Conservation (phyloP, 2,797 vertebrate species). For the Arctocebus calabarensis region DNA sequence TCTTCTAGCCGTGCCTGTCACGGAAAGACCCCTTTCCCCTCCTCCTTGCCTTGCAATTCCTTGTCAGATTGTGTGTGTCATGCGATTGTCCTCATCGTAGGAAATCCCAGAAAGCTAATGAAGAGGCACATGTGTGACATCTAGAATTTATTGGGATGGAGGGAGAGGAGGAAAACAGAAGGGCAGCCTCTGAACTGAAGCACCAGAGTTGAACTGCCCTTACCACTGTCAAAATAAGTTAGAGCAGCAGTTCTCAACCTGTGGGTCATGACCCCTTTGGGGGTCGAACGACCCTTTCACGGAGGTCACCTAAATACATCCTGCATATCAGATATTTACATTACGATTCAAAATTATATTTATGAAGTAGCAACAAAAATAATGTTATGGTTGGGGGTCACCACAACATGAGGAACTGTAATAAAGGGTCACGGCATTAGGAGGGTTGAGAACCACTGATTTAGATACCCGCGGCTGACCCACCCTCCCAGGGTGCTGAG, state of each 20-base stretch:
- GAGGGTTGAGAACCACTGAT: no score
- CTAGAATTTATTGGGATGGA: background rate
- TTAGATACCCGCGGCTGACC: background rate
- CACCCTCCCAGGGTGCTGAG: rapidly evolving
- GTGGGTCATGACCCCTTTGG: no score
- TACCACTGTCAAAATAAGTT: rapidly evolving
- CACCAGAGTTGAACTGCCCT: background rate
- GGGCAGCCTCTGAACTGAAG: no score
- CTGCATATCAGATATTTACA: no score
- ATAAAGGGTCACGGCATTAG: no score
- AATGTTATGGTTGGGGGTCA: no score
- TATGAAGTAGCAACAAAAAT: no score
- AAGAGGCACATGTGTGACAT: background rate
- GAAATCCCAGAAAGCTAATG: background rate
- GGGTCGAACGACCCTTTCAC: no score
- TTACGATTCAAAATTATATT: no score
- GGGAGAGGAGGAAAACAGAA: background rate
- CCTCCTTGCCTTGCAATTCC: background rate
- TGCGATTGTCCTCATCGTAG: background rate
- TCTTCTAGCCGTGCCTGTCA: background rate
- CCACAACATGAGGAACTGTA: no score
- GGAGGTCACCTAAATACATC: no score
- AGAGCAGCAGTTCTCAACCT: no score
- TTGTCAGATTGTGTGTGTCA: background rate
- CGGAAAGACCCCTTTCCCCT: background rate